Evolutionary conservation across 1,140 invertebrate species (phyloP), one percentile per base, ranked within the genome.

Genomic region (Papilio dardanus): DNA sequence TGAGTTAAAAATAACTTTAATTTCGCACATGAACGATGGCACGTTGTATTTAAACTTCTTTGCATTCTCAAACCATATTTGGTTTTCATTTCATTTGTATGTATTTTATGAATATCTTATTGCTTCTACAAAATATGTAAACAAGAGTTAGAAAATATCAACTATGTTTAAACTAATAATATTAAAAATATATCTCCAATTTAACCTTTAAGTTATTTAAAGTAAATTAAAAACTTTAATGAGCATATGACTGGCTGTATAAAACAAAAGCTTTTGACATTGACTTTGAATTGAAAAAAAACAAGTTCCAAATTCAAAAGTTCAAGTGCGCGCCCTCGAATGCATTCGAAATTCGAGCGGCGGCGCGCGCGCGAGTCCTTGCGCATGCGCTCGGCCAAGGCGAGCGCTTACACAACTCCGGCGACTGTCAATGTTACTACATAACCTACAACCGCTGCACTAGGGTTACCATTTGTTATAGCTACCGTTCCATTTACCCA

Each of bases 371-470:
- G 77, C 82, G 74, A 84, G 86, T 89, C 88, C 87, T 88, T 90
- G 89, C 87, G 88, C 89, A 65, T 78, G 87, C 89, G 86, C 84
- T 86, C 85, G 88, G 88, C 87, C 88, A 90, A 89, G 87, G 88
- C 89, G 80, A 88, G 79, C 82, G 83, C 80, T 86, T 81, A 86
- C 86, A 82, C 88, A 85, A 86, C 81, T 78, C 77, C 68, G 62
- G 76, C 84, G 85, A 86, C 88, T 91, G 89, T 91, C 89, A 91
- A 91, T 91, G 89, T 91, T 88, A 90, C 89, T 88, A 89, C 83
- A 83, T 80, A 81, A 82, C 82, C 83, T 85, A 85, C 83, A 84
- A 82, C 75, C 74, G 74, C 73, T 71, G 68, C 66, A 66, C 40
- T 74, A 75, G 76, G 65, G 74, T 74, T 76, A 77, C 71, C 71